Evolutionary conservation across 2,113 vertebrate genomes (phyloP).

Genomic region (Melanostigma gelatinosum): DNA sequence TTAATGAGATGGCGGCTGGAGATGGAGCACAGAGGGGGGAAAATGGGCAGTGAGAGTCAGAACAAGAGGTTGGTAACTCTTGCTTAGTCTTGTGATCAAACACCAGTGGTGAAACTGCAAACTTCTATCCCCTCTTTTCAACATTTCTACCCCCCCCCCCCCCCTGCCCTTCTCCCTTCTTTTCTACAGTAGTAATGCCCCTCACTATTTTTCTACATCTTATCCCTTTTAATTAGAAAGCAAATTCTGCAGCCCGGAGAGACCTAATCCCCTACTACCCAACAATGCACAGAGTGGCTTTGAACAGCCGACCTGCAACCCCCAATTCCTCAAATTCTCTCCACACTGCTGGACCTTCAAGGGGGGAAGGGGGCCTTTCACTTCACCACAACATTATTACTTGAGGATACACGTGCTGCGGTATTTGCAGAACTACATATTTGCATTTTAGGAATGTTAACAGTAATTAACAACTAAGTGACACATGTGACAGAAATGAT

Average conservation of each 20-base stretch:
- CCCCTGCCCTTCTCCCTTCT: constrained; percentile 41
- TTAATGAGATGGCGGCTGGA: constrained; percentile 48
- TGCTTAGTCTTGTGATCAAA: constrained; percentile 90
- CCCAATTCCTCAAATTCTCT: constrained; percentile 74
- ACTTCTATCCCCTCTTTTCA: constrained; percentile 92
- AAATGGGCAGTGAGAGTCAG: constrained; percentile 49
- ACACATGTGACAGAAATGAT: constrained; percentile 72
- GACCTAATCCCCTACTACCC: constrained; percentile 99
- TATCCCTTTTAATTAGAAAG: constrained; percentile 99
- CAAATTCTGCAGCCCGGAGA: constrained; percentile 99
- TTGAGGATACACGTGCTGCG: constrained; percentile 60
- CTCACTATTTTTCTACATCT: constrained; percentile 87
- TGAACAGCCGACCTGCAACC: constrained; percentile 92
- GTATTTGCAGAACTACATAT: constrained; percentile 68
- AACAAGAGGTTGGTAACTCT: constrained; percentile 75
- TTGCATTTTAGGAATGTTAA: constrained; percentile 77
- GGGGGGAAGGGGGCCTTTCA: constrained; percentile 49
- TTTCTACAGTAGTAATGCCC: constrained; percentile 84
- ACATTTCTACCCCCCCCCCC: constrained; percentile 75
- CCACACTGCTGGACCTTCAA: constrained; percentile 68
- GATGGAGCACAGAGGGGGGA: constrained; percentile 14
- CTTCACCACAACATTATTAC: constrained; percentile 66
- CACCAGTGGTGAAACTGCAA: constrained; percentile 94
- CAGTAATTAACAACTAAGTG: constrained; percentile 76
- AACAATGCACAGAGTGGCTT: constrained; percentile 99